Evolutionary conservation across 2,888 invertebrate species (phyloP).

Genomic region (Furcula furcula): DNA sequence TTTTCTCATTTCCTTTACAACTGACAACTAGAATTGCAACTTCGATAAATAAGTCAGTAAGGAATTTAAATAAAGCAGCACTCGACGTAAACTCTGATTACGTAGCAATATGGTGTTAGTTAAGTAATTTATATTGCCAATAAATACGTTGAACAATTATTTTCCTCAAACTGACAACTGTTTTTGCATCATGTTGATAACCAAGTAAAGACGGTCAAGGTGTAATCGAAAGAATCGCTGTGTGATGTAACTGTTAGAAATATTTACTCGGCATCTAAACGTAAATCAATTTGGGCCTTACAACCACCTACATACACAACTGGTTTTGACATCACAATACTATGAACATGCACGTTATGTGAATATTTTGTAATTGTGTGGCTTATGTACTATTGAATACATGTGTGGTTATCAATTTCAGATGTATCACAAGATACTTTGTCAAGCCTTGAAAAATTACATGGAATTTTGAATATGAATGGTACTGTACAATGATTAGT

Average conservation of each 20-base stretch:
- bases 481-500: conserved; percentile 8
- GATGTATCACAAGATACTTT: neutral
- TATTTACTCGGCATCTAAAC: conserved; percentile 20
- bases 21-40: neutral
- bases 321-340: conserved; percentile 26
- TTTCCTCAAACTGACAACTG: too few species aligned
- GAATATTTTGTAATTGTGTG: neutral
- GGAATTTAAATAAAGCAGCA: neutral
- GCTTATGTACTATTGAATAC: neutral
- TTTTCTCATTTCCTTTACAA: conserved; percentile 15
- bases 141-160: too few species aligned
- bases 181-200: neutral
- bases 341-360: conserved; percentile 19
- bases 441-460: conserved; percentile 11
- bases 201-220: conserved; percentile 26
- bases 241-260: conserved; percentile 25
- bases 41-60: neutral
- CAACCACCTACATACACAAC: conserved; percentile 26
- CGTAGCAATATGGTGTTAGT: neutral
- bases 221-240: conserved; percentile 10
- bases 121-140: too few species aligned
- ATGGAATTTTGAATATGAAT: conserved; percentile 18
- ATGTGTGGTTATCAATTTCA: neutral
- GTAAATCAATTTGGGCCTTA: conserved; percentile 25
- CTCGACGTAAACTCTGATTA: neutral